Conservation (phyloP, 2,113 vertebrate species). For the Tympanuchus pallidicinctus region DNA sequence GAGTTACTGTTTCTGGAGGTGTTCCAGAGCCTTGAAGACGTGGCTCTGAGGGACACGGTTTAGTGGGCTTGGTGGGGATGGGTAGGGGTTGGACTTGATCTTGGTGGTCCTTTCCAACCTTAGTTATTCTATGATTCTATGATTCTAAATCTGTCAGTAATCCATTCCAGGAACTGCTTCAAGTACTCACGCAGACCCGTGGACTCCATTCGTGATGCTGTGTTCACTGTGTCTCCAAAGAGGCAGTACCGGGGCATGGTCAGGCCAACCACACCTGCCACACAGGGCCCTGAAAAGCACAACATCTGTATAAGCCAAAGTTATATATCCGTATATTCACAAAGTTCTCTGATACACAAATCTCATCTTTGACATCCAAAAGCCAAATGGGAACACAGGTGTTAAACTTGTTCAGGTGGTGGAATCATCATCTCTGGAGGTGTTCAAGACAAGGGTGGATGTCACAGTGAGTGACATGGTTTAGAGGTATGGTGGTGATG, state of each 20-base stretch:
- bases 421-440: no score
- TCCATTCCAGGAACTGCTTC: background rate
- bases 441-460: no score
- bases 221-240: constrained; percentile 91
- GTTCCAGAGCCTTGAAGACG: no score
- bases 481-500: no score
- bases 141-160: background rate
- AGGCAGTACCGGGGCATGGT: background rate
- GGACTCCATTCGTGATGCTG: constrained; percentile 92
- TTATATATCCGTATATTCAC: background rate
- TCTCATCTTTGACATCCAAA: background rate
- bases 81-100: no score
- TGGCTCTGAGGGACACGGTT: no score
- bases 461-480: no score
- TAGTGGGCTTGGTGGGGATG: no score
- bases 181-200: constrained; percentile 88
- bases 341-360: background rate
- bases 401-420: no score
- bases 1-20: no score
- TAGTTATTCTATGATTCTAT: no score
- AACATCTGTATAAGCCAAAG: background rate
- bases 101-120: no score
- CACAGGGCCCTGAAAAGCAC: background rate
- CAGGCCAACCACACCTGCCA: background rate
- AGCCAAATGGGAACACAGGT: background rate